These are phyloP conservation scores for Anolis apletophallus DNA, from an alignment of 2,797 vertebrate species.

Conservation along the genomic window DNA sequence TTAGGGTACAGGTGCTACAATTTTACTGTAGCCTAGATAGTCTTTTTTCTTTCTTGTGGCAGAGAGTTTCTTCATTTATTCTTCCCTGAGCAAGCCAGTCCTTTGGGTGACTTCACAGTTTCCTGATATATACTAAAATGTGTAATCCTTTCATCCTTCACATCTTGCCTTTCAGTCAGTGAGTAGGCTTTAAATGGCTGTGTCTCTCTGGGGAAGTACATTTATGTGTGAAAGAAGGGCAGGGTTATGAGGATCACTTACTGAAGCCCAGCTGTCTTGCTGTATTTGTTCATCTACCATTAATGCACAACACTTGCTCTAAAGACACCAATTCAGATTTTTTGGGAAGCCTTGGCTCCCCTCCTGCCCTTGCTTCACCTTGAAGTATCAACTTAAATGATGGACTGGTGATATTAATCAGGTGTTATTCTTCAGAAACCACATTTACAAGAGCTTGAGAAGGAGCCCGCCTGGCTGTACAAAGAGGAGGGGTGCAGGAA, in stretches of 20 bases:
- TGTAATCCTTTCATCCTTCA: constrained; percentile 58
- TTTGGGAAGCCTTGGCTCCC: constrained; percentile 58
- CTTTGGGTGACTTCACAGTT: constrained; percentile 59
- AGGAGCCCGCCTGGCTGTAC: constrained; percentile 49
- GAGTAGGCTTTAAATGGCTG: constrained; percentile 48
- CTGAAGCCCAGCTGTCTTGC: constrained; percentile 50
- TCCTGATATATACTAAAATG: constrained; percentile 60
- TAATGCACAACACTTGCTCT: neutral
- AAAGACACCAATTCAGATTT: constrained; percentile 45
- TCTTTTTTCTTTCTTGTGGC: accelerated
- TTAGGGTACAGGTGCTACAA: no score
- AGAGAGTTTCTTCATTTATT: constrained; percentile 10
- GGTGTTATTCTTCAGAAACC: constrained; percentile 66
- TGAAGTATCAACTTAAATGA: constrained; percentile 65
- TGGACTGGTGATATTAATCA: constrained; percentile 68
- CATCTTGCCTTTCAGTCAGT: constrained; percentile 55
- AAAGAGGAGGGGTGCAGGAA: constrained; percentile 35
- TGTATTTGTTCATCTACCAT: constrained; percentile 56
- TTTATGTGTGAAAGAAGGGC: constrained; percentile 53
- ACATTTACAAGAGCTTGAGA: constrained; percentile 61
- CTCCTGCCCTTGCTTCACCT: neutral
- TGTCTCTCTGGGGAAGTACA: constrained; percentile 58
- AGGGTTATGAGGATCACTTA: constrained; percentile 60
- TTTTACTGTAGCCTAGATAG: neutral
- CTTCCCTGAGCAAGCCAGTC: constrained; percentile 36